A percentile compares a stretch with the other conserved stretches of the same genome.
These are phyloP conservation scores for Noctuana brunneofusca DNA, from an alignment of 2,888 invertebrate genomes.

Conservation along the genomic window DNA sequence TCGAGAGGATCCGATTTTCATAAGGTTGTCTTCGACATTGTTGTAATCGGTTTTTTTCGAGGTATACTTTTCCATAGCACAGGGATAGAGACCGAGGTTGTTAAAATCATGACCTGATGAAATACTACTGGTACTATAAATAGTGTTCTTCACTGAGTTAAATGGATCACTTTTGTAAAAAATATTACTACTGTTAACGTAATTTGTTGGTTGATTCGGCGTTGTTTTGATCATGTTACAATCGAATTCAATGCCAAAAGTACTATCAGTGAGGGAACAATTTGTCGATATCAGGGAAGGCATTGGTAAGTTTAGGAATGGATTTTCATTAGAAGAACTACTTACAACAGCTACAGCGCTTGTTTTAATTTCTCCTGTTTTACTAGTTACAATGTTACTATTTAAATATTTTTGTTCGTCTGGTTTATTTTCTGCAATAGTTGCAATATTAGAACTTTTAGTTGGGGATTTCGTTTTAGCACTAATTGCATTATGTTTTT, in stretches of 20 bases:
- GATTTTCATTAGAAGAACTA: constrained; percentile 62
- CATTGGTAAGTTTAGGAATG: constrained; percentile 69
- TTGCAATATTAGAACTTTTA: constrained; percentile 47
- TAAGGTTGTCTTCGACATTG: constrained; percentile 73
- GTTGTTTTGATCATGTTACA: constrained; percentile 65
- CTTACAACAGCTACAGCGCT: constrained; percentile 42
- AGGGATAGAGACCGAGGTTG: constrained; percentile 72
- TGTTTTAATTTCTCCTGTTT: constrained; percentile 52
- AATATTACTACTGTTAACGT: constrained; percentile 61
- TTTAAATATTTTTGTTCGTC: constrained; percentile 55
- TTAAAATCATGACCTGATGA: constrained; percentile 74
- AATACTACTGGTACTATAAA: constrained; percentile 75
- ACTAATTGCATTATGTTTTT: constrained; percentile 49
- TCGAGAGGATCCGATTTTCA: constrained; percentile 75
- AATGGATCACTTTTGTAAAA: constrained; percentile 76
- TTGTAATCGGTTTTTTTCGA: constrained; percentile 70
- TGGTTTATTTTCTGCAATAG: constrained; percentile 49
- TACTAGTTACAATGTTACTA: constrained; percentile 45
- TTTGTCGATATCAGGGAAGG: constrained; percentile 65
- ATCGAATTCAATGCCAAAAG: constrained; percentile 71
- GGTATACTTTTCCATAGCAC: constrained; percentile 76
- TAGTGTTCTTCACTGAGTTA: constrained; percentile 65
- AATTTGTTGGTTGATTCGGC: constrained; percentile 57
- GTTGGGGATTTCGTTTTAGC: constrained; percentile 48
- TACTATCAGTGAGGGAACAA: constrained; percentile 58